Base-by-base conservation (phyloP, 2,888 invertebrate species). In the Tetanocera ferruginea region DNA sequence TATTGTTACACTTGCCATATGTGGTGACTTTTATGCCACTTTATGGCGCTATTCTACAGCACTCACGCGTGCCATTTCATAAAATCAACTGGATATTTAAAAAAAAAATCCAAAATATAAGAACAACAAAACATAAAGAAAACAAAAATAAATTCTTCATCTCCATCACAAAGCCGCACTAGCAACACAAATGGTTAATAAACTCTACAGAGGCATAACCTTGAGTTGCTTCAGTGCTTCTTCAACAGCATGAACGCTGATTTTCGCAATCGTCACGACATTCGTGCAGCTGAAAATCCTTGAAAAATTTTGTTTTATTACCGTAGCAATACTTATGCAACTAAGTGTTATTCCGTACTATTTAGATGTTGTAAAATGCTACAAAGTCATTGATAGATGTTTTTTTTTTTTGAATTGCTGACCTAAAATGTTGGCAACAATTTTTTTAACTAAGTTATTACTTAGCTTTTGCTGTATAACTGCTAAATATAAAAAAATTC, bases 171-270 rank as follows among this genome's bases (percentile, higher is more conserved):
- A 14, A 23, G 52, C 28, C 17, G 51, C 28, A 51, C 60, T 25
- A 69, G 28, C 43, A 64, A 49, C 34, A 55, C 25, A 34, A 14
- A 34, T 57, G 72, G 77, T 77, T 72, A 77, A 77, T 64, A 77
- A 77, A 77, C 77, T 72, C 66, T 72, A 66, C 66, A 23, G 43
- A 52, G 37, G 55, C 55, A 28, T 72, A 77, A 66, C 77, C 77
- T 77, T 77, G 77, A 72, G 72, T 77, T 73, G 43, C 25, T 67
- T 55, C 55, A 5, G 6, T 23, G 55, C 55, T 25, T 60, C 43
- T 43, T 43, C 14, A 43, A 11, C 43, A 11, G 43, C 43, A 43
- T 14, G 43, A 43, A 43, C 11, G 3, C 43, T 43, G 43, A 43
- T 43, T 43, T 43, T 43, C 14, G 14, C 43, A 43, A 14, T 43